Base-by-base conservation (phyloP, 1,140 invertebrate species). In the Drosophila ananassae region DNA sequence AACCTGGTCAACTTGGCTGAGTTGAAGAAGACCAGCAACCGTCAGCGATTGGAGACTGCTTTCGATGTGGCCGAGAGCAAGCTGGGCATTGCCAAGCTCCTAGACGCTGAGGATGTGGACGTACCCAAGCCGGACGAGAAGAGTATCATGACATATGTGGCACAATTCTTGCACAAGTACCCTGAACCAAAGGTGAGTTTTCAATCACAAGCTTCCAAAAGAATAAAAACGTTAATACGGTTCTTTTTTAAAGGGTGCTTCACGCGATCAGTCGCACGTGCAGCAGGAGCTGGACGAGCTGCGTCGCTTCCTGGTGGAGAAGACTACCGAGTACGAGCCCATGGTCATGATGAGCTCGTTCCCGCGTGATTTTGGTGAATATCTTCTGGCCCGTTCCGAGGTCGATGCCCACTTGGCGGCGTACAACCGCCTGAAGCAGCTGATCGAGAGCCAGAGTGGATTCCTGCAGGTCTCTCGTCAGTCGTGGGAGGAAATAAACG, bases 141-240 rank as follows among this genome's bases (percentile, higher is more conserved):
- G 92, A 99, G 98, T 32, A 97, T 99, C 73, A 99, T 99, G 98
- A 99, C 99, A 28, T 99, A 99, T 92, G 98, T 99, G 44, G 98
- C 99, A 37, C 98, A 99, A 93, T 99, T 99, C 93, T 93, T 99
- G 72, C 97, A 99, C 91, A 98, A 98, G 93, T 99, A 98, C 92
- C 96, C 96, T 17, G 96, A 97, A 92, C 96, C 96, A 34, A 95
- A 94, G 92, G 94, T 94, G 64, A 80, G 77, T 62, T 17, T 17
- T 34, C 56, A 34, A 6, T 8, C 2, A 2, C 1, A 22, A 2
- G 1, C 5, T 34, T 34, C 6, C 17, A 22, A 10, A 34, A 34
- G 17, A 39, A 55, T 50, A 10, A 24, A 3, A 22, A 37, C 50
- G 24, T 60, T 32, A 55, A 21, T 22, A 52, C n/a, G 5, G n/a